phyloP scores from a whole-genome alignment of 2,888 invertebrate species.

The Antheraea yamamai region DNA sequence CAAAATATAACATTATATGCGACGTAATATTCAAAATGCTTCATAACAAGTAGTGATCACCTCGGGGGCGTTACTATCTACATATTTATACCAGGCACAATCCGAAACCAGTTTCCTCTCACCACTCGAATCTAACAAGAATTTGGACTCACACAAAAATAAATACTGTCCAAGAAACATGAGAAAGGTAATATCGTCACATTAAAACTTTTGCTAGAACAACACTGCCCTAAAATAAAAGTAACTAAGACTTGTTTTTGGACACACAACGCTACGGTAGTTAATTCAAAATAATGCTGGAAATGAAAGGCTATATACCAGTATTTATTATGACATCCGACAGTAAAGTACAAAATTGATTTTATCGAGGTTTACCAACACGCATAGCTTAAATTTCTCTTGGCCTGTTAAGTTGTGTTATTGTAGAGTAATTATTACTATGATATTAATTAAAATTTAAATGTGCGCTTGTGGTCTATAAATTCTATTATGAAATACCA shows the following conservation, averaged over 20 bases:
- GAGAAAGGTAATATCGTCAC: slow-evolving; percentile 71
- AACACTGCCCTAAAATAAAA: slow-evolving; percentile 57
- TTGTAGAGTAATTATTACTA: slow-evolving; percentile 54
- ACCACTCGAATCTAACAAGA: slow-evolving; percentile 77
- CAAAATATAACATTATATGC: slow-evolving; percentile 57
- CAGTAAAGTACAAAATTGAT: slow-evolving; percentile 78
- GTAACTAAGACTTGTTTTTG: slow-evolving; percentile 60
- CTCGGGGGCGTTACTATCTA: slow-evolving; percentile 73
- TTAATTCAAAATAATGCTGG: slow-evolving; percentile 59
- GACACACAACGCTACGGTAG: slow-evolving; percentile 43
- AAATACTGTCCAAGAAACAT: slow-evolving; percentile 78
- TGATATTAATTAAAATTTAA: slow-evolving; percentile 54
- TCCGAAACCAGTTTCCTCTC: slow-evolving; percentile 71
- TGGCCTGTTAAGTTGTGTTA: slow-evolving; percentile 44
- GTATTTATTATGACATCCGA: slow-evolving; percentile 78
- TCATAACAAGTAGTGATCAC: slow-evolving; percentile 63
- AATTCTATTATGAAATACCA: not conserved
- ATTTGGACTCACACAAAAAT: slow-evolving; percentile 78
- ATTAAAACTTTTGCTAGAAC: slow-evolving; percentile 54
- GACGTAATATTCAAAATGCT: slow-evolving; percentile 61
- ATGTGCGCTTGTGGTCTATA: not conserved
- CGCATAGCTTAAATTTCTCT: slow-evolving; percentile 64
- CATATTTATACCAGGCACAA: slow-evolving; percentile 73
- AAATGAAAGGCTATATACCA: slow-evolving; percentile 67
- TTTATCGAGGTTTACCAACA: slow-evolving; percentile 65